These are phyloP conservation scores for Callaeas wilsoni DNA, from an alignment of 2,113 vertebrate species.

Conservation along the genomic window DNA sequence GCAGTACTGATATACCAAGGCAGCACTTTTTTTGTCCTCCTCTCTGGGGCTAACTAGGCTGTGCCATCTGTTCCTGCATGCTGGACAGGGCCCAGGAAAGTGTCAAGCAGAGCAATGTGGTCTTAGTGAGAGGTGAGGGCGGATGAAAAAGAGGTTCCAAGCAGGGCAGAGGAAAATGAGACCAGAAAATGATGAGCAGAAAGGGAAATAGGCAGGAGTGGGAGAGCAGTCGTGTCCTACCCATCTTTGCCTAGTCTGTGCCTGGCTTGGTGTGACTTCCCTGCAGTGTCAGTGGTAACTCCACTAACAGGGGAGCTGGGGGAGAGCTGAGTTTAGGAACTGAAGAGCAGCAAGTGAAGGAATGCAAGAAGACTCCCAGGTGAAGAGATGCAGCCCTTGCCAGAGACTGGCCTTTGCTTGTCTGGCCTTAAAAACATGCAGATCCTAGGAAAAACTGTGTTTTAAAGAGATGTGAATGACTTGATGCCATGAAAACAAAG, in stretches of 20 bases:
- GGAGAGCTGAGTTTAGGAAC: neutral
- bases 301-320: neutral
- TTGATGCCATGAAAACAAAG: neutral
- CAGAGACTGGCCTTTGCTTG: neutral
- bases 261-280: neutral
- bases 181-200: neutral
- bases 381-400: neutral
- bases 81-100: neutral
- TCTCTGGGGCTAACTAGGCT: neutral
- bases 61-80: neutral
- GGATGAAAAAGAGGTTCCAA: neutral
- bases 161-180: neutral
- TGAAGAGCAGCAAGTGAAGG: neutral
- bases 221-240: accelerated
- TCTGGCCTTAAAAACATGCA: neutral
- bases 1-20: neutral
- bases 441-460: neutral
- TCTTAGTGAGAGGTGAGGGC: neutral
- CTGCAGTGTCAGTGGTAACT: neutral
- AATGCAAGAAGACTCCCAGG: neutral
- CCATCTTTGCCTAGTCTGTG: neutral
- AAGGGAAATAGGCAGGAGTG: neutral
- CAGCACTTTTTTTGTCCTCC: neutral
- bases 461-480: neutral
- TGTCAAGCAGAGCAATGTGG: accelerated